A percentile compares a stretch with the other conserved stretches of the same genome.
phyloP scores from a whole-genome alignment of 2,113 vertebrate genomes.

The Laterallus jamaicensis region DNA sequence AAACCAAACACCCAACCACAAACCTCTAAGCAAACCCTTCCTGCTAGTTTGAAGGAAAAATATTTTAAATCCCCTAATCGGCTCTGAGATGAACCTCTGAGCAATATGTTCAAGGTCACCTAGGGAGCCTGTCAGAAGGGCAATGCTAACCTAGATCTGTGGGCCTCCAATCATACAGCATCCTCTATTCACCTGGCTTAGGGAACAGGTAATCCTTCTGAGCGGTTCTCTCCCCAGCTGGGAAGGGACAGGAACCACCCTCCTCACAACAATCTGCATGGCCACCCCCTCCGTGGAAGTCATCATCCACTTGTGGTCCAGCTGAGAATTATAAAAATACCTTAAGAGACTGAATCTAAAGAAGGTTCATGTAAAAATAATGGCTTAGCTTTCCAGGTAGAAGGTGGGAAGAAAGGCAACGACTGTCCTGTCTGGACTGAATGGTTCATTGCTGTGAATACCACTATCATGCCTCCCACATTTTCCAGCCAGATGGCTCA shows the following conservation, averaged over 20 bases:
- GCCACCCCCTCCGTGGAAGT: not conserved
- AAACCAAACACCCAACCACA: no score
- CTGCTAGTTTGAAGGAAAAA: slow-evolving; percentile 45
- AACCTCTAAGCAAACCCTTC: not conserved
- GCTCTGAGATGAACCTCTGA: slow-evolving; percentile 41
- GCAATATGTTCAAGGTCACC: not conserved
- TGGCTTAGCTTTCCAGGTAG: not conserved
- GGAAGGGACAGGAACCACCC: not conserved
- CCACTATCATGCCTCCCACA: not conserved
- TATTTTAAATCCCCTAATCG: slow-evolving; percentile 52
- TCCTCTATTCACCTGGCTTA: not conserved
- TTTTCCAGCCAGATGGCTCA: not conserved
- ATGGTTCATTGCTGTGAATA: not conserved
- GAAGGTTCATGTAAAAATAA: not conserved
- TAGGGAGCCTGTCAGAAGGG: not conserved
- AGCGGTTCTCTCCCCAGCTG: not conserved
- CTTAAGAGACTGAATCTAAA: not conserved
- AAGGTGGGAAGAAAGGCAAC: not conserved
- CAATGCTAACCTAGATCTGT: not conserved
- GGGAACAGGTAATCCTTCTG: not conserved
- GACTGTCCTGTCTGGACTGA: not conserved
- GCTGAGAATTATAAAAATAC: not conserved
- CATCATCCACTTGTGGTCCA: not conserved
- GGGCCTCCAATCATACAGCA: not conserved
- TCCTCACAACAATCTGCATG: not conserved